Evolutionary conservation across 2,797 vertebrate genomes (phyloP).

Genomic region (Sarcophilus harrisii): DNA sequence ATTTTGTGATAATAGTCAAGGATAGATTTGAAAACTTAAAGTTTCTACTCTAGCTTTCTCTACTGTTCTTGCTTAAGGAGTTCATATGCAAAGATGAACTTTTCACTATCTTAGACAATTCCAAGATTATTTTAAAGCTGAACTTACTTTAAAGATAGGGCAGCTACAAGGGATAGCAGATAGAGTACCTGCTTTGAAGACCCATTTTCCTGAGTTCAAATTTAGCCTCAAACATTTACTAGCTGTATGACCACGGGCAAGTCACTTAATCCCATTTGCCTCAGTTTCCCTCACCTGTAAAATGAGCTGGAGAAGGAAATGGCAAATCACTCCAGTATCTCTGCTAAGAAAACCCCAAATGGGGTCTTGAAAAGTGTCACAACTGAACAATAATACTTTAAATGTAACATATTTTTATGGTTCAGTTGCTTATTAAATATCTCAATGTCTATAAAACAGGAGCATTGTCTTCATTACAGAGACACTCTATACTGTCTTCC

Average conservation of each 20-base stretch:
- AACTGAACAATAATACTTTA: neutral
- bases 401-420: neutral
- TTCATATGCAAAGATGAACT: neutral
- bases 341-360: neutral
- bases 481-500: slow-evolving; percentile 43
- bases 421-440: neutral
- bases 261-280: neutral
- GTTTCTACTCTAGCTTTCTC: neutral
- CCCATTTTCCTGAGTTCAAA: neutral
- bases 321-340: neutral
- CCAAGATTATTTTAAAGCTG: neutral
- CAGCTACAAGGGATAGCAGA: neutral
- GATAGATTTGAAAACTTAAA: neutral
- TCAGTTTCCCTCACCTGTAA: neutral
- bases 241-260: neutral
- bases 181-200: neutral
- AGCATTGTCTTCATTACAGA: slow-evolving; percentile 1
- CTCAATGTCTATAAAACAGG: neutral
- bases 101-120: neutral
- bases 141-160: slow-evolving; percentile 3
- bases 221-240: neutral
- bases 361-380: neutral
- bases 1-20: neutral
- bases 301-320: neutral
- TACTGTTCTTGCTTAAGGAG: neutral